phyloP scores from a whole-genome alignment of 1,140 invertebrate species.

The Arctopsyche grandis region DNA sequence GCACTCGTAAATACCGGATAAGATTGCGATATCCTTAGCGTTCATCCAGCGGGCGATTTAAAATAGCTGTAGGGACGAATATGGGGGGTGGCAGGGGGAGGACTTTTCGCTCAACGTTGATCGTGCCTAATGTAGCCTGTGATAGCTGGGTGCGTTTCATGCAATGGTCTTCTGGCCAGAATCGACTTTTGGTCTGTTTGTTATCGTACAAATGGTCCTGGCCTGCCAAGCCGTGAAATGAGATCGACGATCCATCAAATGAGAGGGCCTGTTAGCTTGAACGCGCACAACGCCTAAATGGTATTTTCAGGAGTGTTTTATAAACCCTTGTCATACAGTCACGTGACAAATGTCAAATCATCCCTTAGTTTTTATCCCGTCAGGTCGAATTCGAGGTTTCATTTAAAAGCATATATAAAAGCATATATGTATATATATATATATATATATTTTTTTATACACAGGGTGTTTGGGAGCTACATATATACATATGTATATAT shows the following conservation, averaged over 20 bases:
- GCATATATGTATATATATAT: no score
- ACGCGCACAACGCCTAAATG: conserved; percentile 20
- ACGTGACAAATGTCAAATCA: conserved; percentile 7
- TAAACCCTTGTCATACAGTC: conserved; percentile 19
- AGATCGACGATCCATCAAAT: conserved; percentile 45
- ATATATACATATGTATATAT: no score
- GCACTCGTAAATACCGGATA: background rate
- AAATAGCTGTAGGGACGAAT: conserved; percentile 4
- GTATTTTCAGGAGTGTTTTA: background rate
- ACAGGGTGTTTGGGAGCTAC: no score
- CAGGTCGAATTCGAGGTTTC: background rate
- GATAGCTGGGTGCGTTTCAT: background rate
- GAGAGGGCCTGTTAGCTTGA: background rate
- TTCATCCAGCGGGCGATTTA: background rate
- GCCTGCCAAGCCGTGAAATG: conserved; percentile 33
- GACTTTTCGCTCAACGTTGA: background rate
- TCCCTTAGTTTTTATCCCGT: background rate
- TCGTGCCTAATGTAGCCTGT: conserved; percentile 19
- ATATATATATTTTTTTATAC: background rate
- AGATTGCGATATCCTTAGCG: background rate
- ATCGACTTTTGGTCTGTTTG: conserved; percentile 35
- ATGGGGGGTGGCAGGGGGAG: background rate
- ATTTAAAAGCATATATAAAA: no score
- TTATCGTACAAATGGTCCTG: conserved; percentile 7
- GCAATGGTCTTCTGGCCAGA: background rate